A percentile compares a stretch with the other conserved stretches of the same genome.
Conservation (phyloP, 2,113 vertebrate genomes). For the Hippoglossus stenolepis region DNA sequence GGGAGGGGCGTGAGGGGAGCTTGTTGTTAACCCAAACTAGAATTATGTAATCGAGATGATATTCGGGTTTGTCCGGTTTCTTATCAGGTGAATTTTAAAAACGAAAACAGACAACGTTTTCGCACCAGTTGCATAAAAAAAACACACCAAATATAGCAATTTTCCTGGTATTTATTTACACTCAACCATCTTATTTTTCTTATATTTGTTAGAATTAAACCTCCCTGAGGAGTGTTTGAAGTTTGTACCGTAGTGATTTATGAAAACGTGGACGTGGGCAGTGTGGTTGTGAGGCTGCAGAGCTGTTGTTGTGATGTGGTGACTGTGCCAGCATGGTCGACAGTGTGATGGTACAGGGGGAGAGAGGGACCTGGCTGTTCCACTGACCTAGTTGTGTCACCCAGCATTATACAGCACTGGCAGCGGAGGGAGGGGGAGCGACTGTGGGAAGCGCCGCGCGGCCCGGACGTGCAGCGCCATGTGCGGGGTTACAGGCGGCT, state of each 20-base stretch:
- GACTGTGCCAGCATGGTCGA: constrained; percentile 76
- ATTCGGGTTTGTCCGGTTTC: constrained; percentile 22
- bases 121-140: background rate
- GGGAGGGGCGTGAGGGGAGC: constrained; percentile 59
- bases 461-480: constrained; percentile 36
- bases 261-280: background rate
- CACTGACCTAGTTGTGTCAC: constrained; percentile 87
- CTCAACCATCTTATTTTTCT: background rate
- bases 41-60: constrained; percentile 73
- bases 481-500: constrained; percentile 41
- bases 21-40: constrained; percentile 68
- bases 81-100: background rate
- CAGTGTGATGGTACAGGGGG: constrained; percentile 70
- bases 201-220: background rate
- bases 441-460: constrained; percentile 47
- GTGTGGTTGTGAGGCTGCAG: background rate
- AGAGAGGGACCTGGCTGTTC: constrained; percentile 76
- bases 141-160: background rate
- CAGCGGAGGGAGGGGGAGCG: constrained; percentile 61
- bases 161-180: background rate
- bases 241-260: background rate
- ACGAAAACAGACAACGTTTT: background rate
- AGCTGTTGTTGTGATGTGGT: constrained; percentile 71
- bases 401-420: constrained; percentile 73
- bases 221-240: background rate